Evolutionary conservation across 2,113 vertebrate genomes (phyloP), one percentile per base, ranked within the genome.

Genomic region (Oreochromis tanganicae): DNA sequence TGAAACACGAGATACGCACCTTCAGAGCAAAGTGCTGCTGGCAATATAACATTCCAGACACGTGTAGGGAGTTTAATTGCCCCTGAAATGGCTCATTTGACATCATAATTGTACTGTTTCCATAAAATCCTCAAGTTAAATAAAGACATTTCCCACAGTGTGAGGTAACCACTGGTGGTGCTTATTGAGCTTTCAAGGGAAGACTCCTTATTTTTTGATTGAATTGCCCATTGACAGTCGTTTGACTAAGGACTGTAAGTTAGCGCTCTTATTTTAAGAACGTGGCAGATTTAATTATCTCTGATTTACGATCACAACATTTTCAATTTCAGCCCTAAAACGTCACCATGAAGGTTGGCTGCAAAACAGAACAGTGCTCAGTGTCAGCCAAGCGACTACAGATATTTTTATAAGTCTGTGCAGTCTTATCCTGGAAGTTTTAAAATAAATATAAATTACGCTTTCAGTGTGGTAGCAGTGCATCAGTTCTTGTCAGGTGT

Each of bases 51-150:
- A 66, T 85, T 79, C 29, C 59, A 78, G 56, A 48, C 73, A n/a
- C 61, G 38, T 78, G 56, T 50, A 17, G 9, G 24, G 29, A 78
- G 34, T 46, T 71, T 86, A 86, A 93, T 89, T 75, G 79, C 83
- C 80, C 24, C 36, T 54, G 63, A 32, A n/a, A 84, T 41, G 81
- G 81, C 55, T 85, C 79, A 48, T 91, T 88, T 86, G 79, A 84
- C 79, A 34, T 32, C 79, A 14, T 89, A 89, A 92, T 88, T 87
- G 71, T 63, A 61, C 50, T 13, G 36, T 89, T 87, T 85, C 75
- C 27, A 57, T 82, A 24, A 93, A 81, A 85, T 50, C 38, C 80
- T 85, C 48, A 34, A 14, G 13, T 57, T 87, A 82, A 87, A 89
- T 84, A 55, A 52, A 85, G 68, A 71, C 29, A 46, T 87, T 80